Evolutionary conservation across 2,113 vertebrate species (phyloP), one percentile per base, ranked within the genome.

Genomic region (Chelonoidis abingdonii): DNA sequence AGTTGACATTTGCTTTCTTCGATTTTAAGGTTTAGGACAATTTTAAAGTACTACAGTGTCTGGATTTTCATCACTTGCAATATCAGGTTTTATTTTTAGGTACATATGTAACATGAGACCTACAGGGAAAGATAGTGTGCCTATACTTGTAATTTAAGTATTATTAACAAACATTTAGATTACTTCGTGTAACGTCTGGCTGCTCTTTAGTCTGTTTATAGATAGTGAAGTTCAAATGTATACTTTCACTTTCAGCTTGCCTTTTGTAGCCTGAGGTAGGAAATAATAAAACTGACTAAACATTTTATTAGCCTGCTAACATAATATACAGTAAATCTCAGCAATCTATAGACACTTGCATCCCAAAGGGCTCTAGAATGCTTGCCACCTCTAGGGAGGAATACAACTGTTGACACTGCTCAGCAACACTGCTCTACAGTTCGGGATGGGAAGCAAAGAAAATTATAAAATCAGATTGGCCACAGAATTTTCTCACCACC

Each of bases 1-100:
- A 75, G 72, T 38, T 75, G 21, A 38, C 38, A 41, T 75, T 75
- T 25, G 38, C 22, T 75, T 75, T 24, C 72, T 75, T 75, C 11
- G 5, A 75, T 75, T 44, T 75, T 75, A 38, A 75, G 21, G 38
- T 75, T 75, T 41, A 57, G 50, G 27, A 72, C 6, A 47, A 24
- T 9, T 44, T 27, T 3, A 52, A 57, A 57, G 3, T 1, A 1
- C 22, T 52, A 21, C 24, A 10, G 0, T 13, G 19, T 22, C 38
- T 75, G 10, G 21, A 17, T 9, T 41, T 41, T 24, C 38, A 75
- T 41, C 35, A 38, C 69, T 24, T 75, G n/a, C 69, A 75, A 41
- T 10, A 5, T 75, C 69, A 41, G 21, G n/a, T 75, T 75, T 75
- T 75, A 75, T 38, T 75, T 75, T 75, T 75, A 75, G 69, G 19